These are phyloP conservation scores for Cantharis rufa DNA, from an alignment of 2,888 invertebrate species.

Conservation along the genomic window DNA sequence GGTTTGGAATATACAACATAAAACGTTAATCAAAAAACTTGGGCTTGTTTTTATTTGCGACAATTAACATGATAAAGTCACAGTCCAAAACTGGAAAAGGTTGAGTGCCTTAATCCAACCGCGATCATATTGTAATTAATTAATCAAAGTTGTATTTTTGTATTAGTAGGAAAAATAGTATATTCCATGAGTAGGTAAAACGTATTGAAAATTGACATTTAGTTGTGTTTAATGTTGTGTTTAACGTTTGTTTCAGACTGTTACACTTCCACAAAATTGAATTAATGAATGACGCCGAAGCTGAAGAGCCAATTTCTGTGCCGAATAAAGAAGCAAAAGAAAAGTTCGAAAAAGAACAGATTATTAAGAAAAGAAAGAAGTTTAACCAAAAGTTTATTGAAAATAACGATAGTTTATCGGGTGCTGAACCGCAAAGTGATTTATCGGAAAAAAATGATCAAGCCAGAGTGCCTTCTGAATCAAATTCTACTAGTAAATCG, in stretches of 20 bases:
- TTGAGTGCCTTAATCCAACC: too few relatives aligned
- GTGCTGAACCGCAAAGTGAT: slow-evolving; percentile 30
- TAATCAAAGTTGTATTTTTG: too few relatives aligned
- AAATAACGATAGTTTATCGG: slow-evolving; percentile 36
- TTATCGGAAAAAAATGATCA: slow-evolving; percentile 52
- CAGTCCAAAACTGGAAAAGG: too few relatives aligned
- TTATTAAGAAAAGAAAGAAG: slow-evolving; percentile 51
- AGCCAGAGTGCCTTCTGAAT: slow-evolving; percentile 47
- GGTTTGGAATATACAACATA: too few relatives aligned
- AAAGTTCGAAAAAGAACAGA: slow-evolving; percentile 43
- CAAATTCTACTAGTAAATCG: slow-evolving; percentile 42
- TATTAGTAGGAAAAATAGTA: too few relatives aligned
- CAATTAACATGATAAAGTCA: too few relatives aligned
- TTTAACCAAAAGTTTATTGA: slow-evolving; percentile 36
- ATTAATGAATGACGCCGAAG: slow-evolving; percentile 62
- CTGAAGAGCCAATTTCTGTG: slow-evolving; percentile 56
- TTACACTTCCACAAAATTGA: slow-evolving; percentile 76
- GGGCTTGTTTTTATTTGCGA: too few relatives aligned
- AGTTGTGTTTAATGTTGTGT: neutral
- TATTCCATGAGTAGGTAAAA: too few relatives aligned
- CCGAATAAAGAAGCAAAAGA: slow-evolving; percentile 43
- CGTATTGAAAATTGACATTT: neutral
- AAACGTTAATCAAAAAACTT: too few relatives aligned
- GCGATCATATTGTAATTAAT: too few relatives aligned
- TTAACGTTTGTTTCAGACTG: slow-evolving; percentile 59